Base-by-base conservation (phyloP, 2,797 vertebrate genomes). In the Cottoperca gobio region DNA sequence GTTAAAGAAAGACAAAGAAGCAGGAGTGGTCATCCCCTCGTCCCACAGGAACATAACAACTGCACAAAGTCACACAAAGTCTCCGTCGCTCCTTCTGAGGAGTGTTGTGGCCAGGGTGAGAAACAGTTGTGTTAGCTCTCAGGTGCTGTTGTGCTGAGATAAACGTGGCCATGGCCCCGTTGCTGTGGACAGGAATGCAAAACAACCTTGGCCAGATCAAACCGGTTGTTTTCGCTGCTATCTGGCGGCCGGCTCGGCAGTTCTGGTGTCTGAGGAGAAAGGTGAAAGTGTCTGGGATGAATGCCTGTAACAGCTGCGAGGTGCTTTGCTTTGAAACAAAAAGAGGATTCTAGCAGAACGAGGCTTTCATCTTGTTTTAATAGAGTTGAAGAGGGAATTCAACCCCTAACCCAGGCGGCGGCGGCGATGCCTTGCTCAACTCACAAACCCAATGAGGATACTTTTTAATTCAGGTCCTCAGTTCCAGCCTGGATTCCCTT, bases 171-270 rank as follows among this genome's bases (percentile, higher is more conserved):
- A 16, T 84, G 85, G 88, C 91, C 88, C 74, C 62, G 67, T 68
- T 53, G 42, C 92, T 8, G 73, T 69, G 86, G 84, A 90, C 94
- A 96, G 90, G 96, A 98, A 97, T 97, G 95, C 90, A 91, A 92
- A 95, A 93, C 94, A 97, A 96, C 96, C 96, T 98, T 97, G 96
- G 96, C 94, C 94, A 92, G 94, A 94, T 95, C 93, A 93, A 96
- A 96, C 93, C 94, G 92, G 95, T 95, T 96, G 94, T 93, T 95
- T 95, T 91, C 89, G 91, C 23, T 88, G 82, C 95, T 96, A 95
- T 96, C 96, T 95, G 90, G 59, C 57, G 37, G 43, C 73, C 50
- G 78, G 90, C 88, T 91, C 90, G 79, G 92, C 92, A 94, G 93
- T 95, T 95, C 94, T 90, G 92, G 86, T 92, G 91, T 92, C 89